phyloP scores from a whole-genome alignment of 1,140 invertebrate genomes.

The Tetraneura akinire region DNA sequence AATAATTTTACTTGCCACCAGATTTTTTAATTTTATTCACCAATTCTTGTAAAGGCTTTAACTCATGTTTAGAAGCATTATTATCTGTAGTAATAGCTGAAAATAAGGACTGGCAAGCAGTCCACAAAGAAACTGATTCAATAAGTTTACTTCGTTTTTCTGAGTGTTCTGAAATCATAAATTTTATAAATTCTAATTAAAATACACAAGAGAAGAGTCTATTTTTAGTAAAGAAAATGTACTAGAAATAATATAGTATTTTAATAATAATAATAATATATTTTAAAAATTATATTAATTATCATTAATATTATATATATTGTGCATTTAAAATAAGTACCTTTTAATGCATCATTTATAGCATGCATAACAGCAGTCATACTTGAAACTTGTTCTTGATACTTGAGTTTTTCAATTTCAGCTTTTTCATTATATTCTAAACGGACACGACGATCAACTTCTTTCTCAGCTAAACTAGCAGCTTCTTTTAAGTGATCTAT shows the following conservation, averaged over 20 bases:
- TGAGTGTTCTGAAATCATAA: conserved; percentile 49
- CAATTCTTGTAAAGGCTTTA: conserved; percentile 76
- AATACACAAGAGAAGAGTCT: too few relatives aligned
- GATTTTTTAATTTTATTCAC: conserved; percentile 70
- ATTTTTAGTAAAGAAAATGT: too few relatives aligned
- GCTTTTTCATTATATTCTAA: conserved; percentile 71
- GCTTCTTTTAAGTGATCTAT: conserved; percentile 78
- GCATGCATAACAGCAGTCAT: conserved; percentile 82
- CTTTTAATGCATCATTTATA: conserved; percentile 83
- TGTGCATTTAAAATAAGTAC: conserved; percentile 63
- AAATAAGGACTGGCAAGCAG: conserved; percentile 83
- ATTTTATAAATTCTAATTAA: background rate
- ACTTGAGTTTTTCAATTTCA: conserved; percentile 69
- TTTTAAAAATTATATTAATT: too few relatives aligned
- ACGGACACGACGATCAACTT: conserved; percentile 68
- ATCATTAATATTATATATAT: too few relatives aligned
- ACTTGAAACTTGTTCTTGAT: conserved; percentile 76
- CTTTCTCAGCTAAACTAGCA: conserved; percentile 70
- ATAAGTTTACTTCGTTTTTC: conserved; percentile 25
- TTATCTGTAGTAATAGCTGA: conserved; percentile 69
- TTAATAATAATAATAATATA: too few relatives aligned
- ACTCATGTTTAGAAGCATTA: conserved; percentile 61
- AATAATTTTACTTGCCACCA: conserved; percentile 63
- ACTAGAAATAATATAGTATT: too few relatives aligned
- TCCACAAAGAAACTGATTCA: conserved; percentile 71